A percentile compares a stretch with the other conserved stretches of the same genome.
Evolutionary conservation across 2,888 invertebrate species (phyloP).

Genomic region (Eumacrocentrus americanus): DNA sequence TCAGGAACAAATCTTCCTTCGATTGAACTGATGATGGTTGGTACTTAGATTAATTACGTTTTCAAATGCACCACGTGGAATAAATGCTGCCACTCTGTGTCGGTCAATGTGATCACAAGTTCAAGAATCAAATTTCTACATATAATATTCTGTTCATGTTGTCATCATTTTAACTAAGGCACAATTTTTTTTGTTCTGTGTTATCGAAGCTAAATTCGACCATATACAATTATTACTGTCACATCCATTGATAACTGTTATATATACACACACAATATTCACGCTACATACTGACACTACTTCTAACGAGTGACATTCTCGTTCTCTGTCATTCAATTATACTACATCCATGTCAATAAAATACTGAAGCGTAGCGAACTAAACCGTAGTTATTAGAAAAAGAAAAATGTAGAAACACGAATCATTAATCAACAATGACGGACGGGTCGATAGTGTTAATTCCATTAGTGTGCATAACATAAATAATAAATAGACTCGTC

Average conservation of each 20-base stretch:
- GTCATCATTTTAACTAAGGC: slow-evolving; percentile 23
- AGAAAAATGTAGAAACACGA: neutral
- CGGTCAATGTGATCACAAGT: slow-evolving; percentile 5
- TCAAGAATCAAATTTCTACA: neutral
- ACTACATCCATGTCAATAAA: no score
- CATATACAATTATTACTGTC: neutral
- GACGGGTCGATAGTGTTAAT: neutral
- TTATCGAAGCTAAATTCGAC: neutral
- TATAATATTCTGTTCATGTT: neutral
- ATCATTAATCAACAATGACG: neutral
- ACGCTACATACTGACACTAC: neutral
- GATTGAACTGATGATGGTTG: neutral
- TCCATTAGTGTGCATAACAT: neutral
- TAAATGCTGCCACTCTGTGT: neutral
- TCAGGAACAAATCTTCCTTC: neutral
- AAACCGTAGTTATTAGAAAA: no score
- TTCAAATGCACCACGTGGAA: neutral
- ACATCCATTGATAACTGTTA: neutral
- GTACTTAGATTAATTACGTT: neutral
- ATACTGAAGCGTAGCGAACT: neutral
- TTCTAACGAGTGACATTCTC: no score
- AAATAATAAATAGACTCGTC: neutral
- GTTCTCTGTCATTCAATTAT: no score
- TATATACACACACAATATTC: neutral
- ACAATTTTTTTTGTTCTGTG: slow-evolving; percentile 6